phyloP scores from a whole-genome alignment of 2,113 vertebrate species.

The Callithrix jacchus region DNA sequence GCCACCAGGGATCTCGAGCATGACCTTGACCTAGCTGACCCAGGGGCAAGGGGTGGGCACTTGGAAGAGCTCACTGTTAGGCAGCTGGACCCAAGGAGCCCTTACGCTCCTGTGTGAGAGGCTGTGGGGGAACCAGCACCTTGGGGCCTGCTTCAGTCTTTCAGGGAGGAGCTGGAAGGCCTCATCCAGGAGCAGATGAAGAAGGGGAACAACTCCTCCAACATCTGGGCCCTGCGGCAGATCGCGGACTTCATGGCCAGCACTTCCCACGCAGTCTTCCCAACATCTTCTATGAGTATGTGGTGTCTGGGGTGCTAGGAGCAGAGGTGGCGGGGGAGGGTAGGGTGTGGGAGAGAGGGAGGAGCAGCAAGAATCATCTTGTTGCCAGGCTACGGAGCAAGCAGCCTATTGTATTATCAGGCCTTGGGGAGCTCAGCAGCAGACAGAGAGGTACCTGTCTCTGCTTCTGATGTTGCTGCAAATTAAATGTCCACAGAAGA shows the following conservation, averaged over 20 bases:
- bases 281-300: conserved; percentile 93
- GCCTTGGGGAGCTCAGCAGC: not conserved
- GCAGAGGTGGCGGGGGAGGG: not conserved
- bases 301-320: conserved; percentile 32
- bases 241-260: conserved; percentile 97
- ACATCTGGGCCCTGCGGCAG: conserved; percentile 96
- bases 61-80: not conserved
- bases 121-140: not conserved
- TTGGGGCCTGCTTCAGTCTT: conserved; percentile 85
- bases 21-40: not conserved
- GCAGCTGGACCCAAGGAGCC: not conserved
- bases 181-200: conserved; percentile 99
- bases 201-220: conserved; percentile 96
- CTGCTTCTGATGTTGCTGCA: not conserved
- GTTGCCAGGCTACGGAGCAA: conserved; percentile 56
- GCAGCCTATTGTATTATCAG: not conserved
- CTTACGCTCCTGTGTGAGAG: not conserved
- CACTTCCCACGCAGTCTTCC: conserved; percentile 90
- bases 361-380: conserved; percentile 1
- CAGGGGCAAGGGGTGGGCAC: not conserved
- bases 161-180: conserved; percentile 97
- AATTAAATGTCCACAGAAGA: not conserved
- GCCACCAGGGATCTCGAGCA: not conserved
- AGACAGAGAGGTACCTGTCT: conserved; percentile 29
- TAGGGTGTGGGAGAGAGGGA: not conserved